phyloP scores from a whole-genome alignment of 2,888 invertebrate species.

The Spicauda simplicius region DNA sequence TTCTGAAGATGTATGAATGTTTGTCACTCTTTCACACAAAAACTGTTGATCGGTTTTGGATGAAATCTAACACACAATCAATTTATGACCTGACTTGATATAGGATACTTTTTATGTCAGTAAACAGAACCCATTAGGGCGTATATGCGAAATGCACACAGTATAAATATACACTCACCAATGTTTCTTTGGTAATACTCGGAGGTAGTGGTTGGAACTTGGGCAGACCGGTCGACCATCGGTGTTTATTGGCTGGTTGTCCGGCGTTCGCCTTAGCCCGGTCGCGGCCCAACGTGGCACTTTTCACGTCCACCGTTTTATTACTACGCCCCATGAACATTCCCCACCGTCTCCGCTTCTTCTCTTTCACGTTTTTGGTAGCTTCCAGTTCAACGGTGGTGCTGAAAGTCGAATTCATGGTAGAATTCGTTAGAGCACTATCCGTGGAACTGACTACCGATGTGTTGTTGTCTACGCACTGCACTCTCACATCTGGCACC shows the following conservation, averaged over 20 bases:
- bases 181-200: slow-evolving; percentile 91
- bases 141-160: too few species aligned
- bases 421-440: slow-evolving; percentile 61
- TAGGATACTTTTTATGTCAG: too few species aligned
- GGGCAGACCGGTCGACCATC: slow-evolving; percentile 90
- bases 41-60: too few species aligned
- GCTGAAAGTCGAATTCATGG: slow-evolving; percentile 63
- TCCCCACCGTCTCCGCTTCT: slow-evolving; percentile 88
- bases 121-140: too few species aligned
- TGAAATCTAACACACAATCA: too few species aligned
- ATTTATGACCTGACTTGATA: too few species aligned
- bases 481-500: slow-evolving; percentile 54
- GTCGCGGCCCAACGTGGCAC: slow-evolving; percentile 89
- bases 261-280: slow-evolving; percentile 80
- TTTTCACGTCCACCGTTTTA: slow-evolving; percentile 85
- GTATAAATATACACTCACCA: slow-evolving; percentile 80
- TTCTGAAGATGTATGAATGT: too few species aligned
- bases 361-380: slow-evolving; percentile 79
- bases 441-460: slow-evolving; percentile 53
- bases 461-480: slow-evolving; percentile 46
- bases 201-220: slow-evolving; percentile 89
- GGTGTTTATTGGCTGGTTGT: slow-evolving; percentile 70
- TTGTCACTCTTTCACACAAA: too few species aligned
- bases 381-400: slow-evolving; percentile 62
- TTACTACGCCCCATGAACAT: slow-evolving; percentile 87